phyloP scores from a whole-genome alignment of 2,113 vertebrate genomes.

The Alexandromys fortis region DNA sequence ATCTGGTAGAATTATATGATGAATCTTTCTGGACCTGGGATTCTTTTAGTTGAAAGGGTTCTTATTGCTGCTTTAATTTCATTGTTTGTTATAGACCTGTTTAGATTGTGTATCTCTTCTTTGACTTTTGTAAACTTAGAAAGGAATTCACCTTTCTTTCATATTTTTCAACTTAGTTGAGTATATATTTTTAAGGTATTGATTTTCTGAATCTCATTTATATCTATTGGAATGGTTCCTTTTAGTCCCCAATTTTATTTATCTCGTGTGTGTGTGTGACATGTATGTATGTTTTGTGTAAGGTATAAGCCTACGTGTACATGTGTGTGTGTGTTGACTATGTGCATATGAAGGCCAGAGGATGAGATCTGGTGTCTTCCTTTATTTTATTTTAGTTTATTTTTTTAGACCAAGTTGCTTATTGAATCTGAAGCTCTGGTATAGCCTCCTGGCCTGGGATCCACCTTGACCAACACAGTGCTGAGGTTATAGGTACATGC shows the following conservation, averaged over 20 bases:
- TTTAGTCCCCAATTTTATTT: background rate
- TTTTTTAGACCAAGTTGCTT: background rate
- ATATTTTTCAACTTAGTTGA: background rate
- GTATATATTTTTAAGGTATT: background rate
- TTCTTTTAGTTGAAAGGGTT: background rate
- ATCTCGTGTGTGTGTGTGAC: background rate
- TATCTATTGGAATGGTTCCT: background rate
- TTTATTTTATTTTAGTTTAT: background rate
- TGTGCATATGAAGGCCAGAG: background rate
- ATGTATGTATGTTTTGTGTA: no score
- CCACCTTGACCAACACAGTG: background rate
- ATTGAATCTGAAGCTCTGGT: background rate
- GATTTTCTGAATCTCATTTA: background rate
- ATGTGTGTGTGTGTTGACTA: background rate
- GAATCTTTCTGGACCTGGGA: background rate
- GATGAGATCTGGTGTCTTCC: background rate
- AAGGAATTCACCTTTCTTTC: background rate
- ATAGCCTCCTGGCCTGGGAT: background rate
- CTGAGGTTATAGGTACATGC: background rate
- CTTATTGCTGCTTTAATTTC: background rate
- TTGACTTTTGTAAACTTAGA: background rate
- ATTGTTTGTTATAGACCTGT: background rate
- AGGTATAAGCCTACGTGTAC: background rate
- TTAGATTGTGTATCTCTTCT: background rate
- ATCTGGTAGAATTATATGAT: background rate